Evolutionary conservation across 1,140 invertebrate species (phyloP), one percentile per base, ranked within the genome.

Genomic region (Drosophila varians): DNA sequence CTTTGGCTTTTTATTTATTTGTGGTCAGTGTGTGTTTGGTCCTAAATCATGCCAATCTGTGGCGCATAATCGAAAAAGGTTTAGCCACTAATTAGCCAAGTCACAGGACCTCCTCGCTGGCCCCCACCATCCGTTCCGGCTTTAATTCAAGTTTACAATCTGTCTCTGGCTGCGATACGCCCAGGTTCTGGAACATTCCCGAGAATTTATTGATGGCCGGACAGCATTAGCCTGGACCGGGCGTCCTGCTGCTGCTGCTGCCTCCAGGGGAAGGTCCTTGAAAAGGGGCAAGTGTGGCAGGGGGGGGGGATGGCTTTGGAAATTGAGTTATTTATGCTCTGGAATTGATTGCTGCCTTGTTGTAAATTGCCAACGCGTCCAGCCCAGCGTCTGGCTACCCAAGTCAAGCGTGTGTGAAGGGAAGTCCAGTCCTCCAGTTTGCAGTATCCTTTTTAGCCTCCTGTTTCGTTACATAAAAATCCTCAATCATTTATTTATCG

Each of bases 311-410:
- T 49, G 62, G 52, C 70, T 52, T 61, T 68, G 26, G 47, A 80
- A 86, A 84, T 84, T 84, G 82, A 84, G 80, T 84, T 84, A 84
- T 84, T 84, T 84, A 84, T 84, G 80, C 73, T 73, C 46, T 62
- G 64, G 58, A 87, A 84, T 84, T 84, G 80, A 84, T 84, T 84
- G 80, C 80, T 86, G 80, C 78, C 78, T 80, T 87, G 72, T 84
- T 86, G 76, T 86, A 79, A 62, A 79, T 75, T 71, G 58, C 56
- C 49, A 42, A n/a, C 68, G 42, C 49, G 54, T 54, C 53, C 47
- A 43, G 12, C 36, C 53, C 47, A 43, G 12, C 36, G 40, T 55
- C 57, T 53, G 73, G 53, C 47, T 46, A n/a, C n/a, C n/a, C 71
- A 71, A 61, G 61, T 74, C 58, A 74, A 74, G 78, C 78, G 52